These are phyloP conservation scores for Pantherophis guttatus DNA, from an alignment of 2,113 vertebrate genomes.

Conservation along the genomic window DNA sequence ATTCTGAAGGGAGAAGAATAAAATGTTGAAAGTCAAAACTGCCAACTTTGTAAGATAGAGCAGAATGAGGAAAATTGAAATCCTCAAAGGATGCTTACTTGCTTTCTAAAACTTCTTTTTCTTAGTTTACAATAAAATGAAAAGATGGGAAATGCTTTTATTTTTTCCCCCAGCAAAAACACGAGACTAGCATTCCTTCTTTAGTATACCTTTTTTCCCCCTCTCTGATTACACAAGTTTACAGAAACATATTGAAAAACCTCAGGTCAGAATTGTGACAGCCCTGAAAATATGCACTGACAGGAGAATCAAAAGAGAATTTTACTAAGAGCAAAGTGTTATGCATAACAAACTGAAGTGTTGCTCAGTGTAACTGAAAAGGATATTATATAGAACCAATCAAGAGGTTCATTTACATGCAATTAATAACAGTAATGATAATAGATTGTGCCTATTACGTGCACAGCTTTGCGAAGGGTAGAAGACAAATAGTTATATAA, in stretches of 20 bases:
- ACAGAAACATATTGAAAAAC: neutral
- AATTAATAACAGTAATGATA: neutral
- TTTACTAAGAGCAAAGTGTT: neutral
- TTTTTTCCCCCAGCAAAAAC: neutral
- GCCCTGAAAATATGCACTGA: neutral
- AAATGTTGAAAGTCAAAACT: neutral
- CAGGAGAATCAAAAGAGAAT: neutral
- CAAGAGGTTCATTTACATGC: neutral
- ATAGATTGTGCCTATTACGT: neutral
- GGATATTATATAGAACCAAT: neutral
- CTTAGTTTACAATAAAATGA: neutral
- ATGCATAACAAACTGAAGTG: neutral
- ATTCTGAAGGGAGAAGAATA: neutral
- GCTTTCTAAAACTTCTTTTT: fast-evolving
- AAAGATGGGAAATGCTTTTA: neutral
- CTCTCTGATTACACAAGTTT: neutral
- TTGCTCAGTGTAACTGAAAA: neutral
- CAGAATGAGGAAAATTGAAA: neutral
- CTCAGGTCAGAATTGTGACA: neutral
- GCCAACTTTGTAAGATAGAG: slow-evolving; percentile 1
- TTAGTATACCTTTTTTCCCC: neutral
- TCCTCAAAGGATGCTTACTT: neutral
- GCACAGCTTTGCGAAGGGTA: neutral
- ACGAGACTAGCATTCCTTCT: neutral
- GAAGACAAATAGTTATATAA: neutral